phyloP scores from a whole-genome alignment of 2,113 vertebrate species.

The Channa argus region DNA sequence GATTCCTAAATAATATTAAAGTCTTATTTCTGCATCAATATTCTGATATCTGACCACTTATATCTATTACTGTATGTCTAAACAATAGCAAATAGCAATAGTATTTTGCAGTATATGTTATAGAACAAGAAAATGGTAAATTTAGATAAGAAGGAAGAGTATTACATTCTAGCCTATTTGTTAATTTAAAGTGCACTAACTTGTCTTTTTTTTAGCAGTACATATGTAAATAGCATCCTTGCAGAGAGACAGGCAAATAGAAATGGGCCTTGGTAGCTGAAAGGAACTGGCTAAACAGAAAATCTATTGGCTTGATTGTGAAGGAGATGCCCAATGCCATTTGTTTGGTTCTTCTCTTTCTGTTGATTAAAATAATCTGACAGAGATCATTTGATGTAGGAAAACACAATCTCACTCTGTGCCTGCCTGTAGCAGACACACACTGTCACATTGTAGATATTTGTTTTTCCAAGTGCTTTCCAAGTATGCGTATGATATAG shows the following conservation, averaged over 20 bases:
- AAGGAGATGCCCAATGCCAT: conserved; percentile 81
- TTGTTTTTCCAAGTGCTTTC: neutral
- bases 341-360: conserved; percentile 49
- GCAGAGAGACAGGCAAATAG: neutral
- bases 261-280: conserved; percentile 25
- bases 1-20: conserved; percentile 25
- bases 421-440: conserved; percentile 1
- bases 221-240: conserved; percentile 82
- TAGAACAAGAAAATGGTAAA: conserved; percentile 2
- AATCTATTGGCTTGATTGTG: conserved; percentile 87
- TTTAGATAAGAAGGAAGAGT: neutral
- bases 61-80: neutral
- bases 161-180: conserved; percentile 68
- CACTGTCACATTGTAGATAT: neutral
- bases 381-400: conserved; percentile 45
- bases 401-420: conserved; percentile 19
- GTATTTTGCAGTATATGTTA: too few relatives aligned
- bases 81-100: neutral
- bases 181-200: conserved; percentile 83
- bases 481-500: neutral
- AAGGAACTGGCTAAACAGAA: conserved; percentile 83
- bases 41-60: neutral
- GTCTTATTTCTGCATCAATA: neutral
- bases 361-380: conserved; percentile 66
- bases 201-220: conserved; percentile 6